Evolutionary conservation across 2,113 vertebrate genomes (phyloP).

Genomic region (Dunckerocampus dactyliophorus): DNA sequence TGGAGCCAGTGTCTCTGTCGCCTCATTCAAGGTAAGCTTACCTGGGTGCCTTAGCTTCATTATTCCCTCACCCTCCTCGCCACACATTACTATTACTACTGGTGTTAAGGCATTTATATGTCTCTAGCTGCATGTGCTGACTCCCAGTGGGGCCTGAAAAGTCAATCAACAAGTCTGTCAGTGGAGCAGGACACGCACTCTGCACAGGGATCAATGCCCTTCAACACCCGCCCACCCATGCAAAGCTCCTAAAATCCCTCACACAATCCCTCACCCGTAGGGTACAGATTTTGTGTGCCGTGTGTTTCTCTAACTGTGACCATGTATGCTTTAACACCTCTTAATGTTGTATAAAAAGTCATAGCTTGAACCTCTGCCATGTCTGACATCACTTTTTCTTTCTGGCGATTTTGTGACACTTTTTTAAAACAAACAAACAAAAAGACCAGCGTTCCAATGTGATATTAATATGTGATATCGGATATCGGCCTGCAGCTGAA

Average conservation of each 20-base stretch:
- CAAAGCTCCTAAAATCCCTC: slow-evolving; percentile 62
- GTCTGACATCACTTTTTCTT: no score
- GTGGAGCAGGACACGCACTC: slow-evolving; percentile 46
- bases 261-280: slow-evolving; percentile 46
- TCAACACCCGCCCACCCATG: slow-evolving; percentile 17
- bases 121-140: slow-evolving; percentile 43
- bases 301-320: slow-evolving; percentile 1
- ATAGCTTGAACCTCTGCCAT: no score
- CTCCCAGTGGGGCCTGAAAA: slow-evolving; percentile 49
- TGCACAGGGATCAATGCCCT: slow-evolving; percentile 59
- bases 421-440: no score
- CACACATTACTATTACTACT: background rate
- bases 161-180: slow-evolving; percentile 70
- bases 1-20: no score
- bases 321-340: background rate
- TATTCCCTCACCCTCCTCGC: no score
- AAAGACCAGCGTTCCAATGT: no score
- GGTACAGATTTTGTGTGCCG: slow-evolving; percentile 18
- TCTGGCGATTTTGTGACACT: no score
- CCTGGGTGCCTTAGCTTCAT: no score
- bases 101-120: slow-evolving; percentile 48
- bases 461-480: no score
- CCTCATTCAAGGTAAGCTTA: no score
- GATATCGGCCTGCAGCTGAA: no score
- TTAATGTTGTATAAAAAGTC: no score